phyloP scores from a whole-genome alignment of 2,113 vertebrate species.

The Mionectes macconnelli region DNA sequence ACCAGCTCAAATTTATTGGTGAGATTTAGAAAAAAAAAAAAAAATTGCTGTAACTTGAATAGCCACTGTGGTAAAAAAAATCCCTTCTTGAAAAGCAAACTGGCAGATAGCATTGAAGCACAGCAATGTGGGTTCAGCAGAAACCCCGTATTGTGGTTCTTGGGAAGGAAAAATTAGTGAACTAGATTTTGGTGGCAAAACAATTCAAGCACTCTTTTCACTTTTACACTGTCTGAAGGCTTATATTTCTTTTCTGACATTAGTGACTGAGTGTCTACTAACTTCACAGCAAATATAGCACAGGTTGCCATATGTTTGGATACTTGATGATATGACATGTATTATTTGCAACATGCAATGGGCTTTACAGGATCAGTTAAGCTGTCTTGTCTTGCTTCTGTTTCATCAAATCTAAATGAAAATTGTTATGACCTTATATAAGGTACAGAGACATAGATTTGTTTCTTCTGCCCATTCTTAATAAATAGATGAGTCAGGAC shows the following conservation, averaged over 20 bases:
- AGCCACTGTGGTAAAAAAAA: neutral
- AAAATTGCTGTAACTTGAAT: fast-evolving
- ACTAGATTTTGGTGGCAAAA: neutral
- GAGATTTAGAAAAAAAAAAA: neutral
- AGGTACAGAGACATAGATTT: neutral
- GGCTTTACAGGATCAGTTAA: neutral
- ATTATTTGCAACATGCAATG: neutral
- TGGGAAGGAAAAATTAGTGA: neutral
- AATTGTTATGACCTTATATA: neutral
- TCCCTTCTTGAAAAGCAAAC: neutral
- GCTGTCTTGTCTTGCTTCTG: neutral
- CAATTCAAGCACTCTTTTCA: neutral
- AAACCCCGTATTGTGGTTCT: neutral
- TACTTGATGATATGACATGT: fast-evolving
- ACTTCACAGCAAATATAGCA: neutral
- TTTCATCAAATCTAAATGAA: neutral
- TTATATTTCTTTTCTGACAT: neutral
- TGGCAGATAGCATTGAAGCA: neutral
- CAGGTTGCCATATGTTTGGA: neutral
- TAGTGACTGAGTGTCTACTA: neutral
- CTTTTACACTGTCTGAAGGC: neutral
- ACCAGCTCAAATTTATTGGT: neutral
- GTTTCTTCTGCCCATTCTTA: neutral
- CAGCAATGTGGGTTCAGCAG: neutral
- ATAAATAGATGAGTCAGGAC: neutral